Percentiles rank a stretch among this genome's conserved stretches.
Conservation (phyloP, 2,113 vertebrate genomes). For the Telmatochromis sp. region DNA sequence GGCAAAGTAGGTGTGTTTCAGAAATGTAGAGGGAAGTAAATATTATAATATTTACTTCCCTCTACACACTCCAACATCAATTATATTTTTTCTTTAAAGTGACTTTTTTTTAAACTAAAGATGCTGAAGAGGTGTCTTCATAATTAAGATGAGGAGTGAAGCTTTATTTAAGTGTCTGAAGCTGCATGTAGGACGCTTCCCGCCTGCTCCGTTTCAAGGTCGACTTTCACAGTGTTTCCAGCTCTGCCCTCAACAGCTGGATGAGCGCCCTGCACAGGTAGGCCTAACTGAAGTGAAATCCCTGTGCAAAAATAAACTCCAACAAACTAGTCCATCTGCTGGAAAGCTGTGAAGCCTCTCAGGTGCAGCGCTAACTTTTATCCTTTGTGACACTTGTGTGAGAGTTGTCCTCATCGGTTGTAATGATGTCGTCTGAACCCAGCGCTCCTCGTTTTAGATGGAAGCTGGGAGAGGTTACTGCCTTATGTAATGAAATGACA, state of each 20-base stretch:
- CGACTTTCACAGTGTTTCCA: background rate
- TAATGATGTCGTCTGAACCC: background rate
- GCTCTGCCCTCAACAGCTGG: rapidly evolving
- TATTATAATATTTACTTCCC: background rate
- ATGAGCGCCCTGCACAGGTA: background rate
- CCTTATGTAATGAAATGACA: background rate
- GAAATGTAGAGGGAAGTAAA: background rate
- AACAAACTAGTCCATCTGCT: background rate
- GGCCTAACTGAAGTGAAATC: background rate
- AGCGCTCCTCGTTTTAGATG: rapidly evolving
- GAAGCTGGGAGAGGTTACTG: background rate
- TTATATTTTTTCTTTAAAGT: background rate
- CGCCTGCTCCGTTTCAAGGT: background rate
- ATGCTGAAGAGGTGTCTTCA: background rate
- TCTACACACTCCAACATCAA: background rate
- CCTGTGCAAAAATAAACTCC: background rate
- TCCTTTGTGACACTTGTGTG: rapidly evolving
- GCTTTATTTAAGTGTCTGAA: rapidly evolving
- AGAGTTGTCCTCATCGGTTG: rapidly evolving
- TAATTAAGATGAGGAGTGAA: background rate
- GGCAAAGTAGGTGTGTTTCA: background rate
- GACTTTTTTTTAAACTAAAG: background rate
- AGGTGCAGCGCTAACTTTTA: rapidly evolving
- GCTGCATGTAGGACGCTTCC: background rate
- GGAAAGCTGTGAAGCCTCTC: background rate